Conservation (phyloP, 2,113 vertebrate species). For the Taurulus bubalis region DNA sequence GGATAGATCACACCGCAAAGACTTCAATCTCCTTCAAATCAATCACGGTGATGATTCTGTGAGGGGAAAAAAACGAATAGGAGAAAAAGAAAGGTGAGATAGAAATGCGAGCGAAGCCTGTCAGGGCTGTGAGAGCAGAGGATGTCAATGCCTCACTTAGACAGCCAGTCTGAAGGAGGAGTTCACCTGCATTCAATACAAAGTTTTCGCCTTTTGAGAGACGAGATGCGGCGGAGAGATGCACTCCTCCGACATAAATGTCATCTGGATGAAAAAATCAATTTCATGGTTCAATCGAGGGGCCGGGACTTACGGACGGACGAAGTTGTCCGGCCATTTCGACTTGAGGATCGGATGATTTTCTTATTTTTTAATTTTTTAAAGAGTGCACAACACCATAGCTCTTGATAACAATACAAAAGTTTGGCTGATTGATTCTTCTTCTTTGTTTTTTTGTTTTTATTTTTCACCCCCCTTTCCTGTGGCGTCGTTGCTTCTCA, state of each 20-base stretch:
- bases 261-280: slow-evolving; percentile 71
- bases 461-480: not conserved
- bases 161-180: slow-evolving; percentile 70
- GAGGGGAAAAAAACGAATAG: not conserved
- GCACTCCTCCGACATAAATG: slow-evolving; percentile 70
- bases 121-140: slow-evolving; percentile 66
- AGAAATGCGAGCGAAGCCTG: slow-evolving; percentile 67
- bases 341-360: no score
- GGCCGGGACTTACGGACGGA: no score
- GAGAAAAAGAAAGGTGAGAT: slow-evolving; percentile 40
- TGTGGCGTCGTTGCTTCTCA: slow-evolving; percentile 71
- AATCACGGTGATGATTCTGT: slow-evolving; percentile 74
- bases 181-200: slow-evolving; percentile 75
- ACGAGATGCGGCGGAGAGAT: slow-evolving; percentile 46
- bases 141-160: slow-evolving; percentile 76
- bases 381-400: slow-evolving; percentile 17
- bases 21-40: slow-evolving; percentile 76
- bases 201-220: slow-evolving; percentile 55
- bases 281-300: slow-evolving; percentile 69
- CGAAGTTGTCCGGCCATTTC: no score
- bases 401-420: slow-evolving; percentile 57
- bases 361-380: no score
- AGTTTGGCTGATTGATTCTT: slow-evolving; percentile 67
- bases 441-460: slow-evolving; percentile 1
- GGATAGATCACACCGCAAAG: slow-evolving; percentile 67